A percentile compares a stretch with the other conserved stretches of the same genome.
Evolutionary conservation across 2,888 invertebrate species (phyloP).

Genomic region (Trachelus tabidus): DNA sequence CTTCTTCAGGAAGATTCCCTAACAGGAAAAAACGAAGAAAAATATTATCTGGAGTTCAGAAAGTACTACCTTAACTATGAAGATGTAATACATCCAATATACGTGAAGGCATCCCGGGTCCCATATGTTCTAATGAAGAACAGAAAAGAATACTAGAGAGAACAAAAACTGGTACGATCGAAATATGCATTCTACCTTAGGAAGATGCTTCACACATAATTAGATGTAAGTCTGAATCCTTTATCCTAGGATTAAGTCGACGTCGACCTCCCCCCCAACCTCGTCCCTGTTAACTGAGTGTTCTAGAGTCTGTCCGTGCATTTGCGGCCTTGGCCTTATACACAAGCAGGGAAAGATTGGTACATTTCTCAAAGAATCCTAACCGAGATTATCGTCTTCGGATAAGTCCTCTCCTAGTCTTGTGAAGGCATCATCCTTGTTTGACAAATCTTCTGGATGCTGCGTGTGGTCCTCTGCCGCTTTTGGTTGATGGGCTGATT

Average conservation of each 20-base stretch:
- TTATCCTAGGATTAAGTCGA: neutral
- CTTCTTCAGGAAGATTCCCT: neutral
- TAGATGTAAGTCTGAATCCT: neutral
- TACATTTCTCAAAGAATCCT: slow-evolving; percentile 8
- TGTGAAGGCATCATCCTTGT: slow-evolving; percentile 15
- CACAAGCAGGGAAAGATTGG: neutral
- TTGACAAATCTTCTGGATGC: neutral
- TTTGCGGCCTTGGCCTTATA: neutral
- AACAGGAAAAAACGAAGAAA: neutral
- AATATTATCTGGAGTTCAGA: neutral
- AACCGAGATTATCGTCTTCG: slow-evolving; percentile 20
- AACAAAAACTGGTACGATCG: neutral
- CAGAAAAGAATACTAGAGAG: neutral
- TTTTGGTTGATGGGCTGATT: neutral
- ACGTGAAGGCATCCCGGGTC: neutral
- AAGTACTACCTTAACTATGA: neutral
- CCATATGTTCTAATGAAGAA: neutral
- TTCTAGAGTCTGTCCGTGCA: slow-evolving; percentile 35
- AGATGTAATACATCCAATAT: neutral
- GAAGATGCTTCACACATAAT: neutral
- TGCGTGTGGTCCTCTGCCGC: neutral
- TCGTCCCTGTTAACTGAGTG: slow-evolving; percentile 34
- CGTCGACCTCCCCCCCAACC: too few relatives aligned
- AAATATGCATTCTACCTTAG: neutral
- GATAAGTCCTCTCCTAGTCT: slow-evolving; percentile 19